A percentile compares a stretch with the other conserved stretches of the same genome.
Evolutionary conservation across 2,888 invertebrate genomes (phyloP).

Genomic region (Scaptomyza caliginosa): DNA sequence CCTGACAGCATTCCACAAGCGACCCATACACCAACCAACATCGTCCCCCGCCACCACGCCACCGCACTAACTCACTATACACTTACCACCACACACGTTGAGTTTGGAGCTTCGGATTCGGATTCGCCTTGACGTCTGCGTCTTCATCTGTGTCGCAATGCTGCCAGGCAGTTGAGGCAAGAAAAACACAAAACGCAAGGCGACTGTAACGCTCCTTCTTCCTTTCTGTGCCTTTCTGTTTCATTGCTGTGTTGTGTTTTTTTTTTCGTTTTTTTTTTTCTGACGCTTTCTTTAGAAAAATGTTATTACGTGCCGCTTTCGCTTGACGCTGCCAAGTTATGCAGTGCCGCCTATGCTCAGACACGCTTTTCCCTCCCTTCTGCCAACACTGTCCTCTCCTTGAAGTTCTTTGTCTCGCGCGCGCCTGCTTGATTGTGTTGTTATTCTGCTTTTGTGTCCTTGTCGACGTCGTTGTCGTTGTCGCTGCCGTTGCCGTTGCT

Average conservation of each 20-base stretch:
- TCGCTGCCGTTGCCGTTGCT: constrained; percentile 11
- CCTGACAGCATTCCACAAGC: constrained; percentile 77
- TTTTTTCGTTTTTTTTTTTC: constrained; percentile 21
- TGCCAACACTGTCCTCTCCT: constrained; percentile 17
- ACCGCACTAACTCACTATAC: not conserved
- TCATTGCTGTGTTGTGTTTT: not conserved
- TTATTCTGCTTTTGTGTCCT: constrained; percentile 76
- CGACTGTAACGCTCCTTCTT: constrained; percentile 8
- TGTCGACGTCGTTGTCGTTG: constrained; percentile 51
- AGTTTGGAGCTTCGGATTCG: constrained; percentile 36
- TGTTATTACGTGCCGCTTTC: constrained; percentile 78
- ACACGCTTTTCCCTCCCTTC: constrained; percentile 54
- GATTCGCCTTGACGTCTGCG: constrained; percentile 66
- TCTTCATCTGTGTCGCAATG: constrained; percentile 46
- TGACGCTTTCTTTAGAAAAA: constrained; percentile 74
- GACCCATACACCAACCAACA: constrained; percentile 40
- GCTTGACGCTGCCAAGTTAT: constrained; percentile 70
- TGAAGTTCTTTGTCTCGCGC: constrained; percentile 21
- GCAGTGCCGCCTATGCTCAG: constrained; percentile 76
- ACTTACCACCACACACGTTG: constrained; percentile 49
- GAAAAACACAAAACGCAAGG: not conserved
- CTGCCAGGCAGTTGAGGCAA: constrained; percentile 8
- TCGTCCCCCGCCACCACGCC: constrained; percentile 45
- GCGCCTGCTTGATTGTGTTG: constrained; percentile 76
- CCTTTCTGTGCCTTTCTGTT: not conserved